Conservation (phyloP, 2,888 invertebrate genomes). For the Tryphoninae sp. region DNA sequence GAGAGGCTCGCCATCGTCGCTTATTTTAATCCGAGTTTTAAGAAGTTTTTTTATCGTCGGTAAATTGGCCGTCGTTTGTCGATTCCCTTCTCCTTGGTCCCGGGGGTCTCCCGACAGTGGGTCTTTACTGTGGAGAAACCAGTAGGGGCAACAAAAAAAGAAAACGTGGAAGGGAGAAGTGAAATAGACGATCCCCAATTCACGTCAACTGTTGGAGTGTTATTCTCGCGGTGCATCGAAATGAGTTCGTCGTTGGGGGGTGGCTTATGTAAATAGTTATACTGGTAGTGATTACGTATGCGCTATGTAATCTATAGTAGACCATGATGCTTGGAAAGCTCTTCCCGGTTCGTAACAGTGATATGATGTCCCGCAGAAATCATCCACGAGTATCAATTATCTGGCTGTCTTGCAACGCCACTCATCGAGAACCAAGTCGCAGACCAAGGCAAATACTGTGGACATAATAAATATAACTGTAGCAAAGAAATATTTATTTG, state of each 20-base stretch:
- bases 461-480: conserved; percentile 53
- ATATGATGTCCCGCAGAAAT: conserved; percentile 74
- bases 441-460: neutral
- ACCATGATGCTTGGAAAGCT: conserved; percentile 16
- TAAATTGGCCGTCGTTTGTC: conserved; percentile 80
- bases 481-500: conserved; percentile 22
- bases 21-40: conserved; percentile 79
- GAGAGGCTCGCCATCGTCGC: conserved; percentile 62
- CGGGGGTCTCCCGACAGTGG: conserved; percentile 49
- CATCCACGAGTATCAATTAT: conserved; percentile 74
- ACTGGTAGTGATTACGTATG: neutral
- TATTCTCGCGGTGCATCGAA: conserved; percentile 63
- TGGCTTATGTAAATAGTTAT: neutral
- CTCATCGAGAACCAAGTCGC: conserved; percentile 2
- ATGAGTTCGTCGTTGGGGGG: conserved; percentile 49
- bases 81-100: conserved; percentile 53
- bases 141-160: conserved; percentile 28
- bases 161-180: conserved; percentile 30
- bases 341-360: conserved; percentile 67
- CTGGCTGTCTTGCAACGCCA: conserved; percentile 51
- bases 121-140: conserved; percentile 33
- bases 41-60: conserved; percentile 73
- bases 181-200: conserved; percentile 50
- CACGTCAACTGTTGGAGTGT: conserved; percentile 49
- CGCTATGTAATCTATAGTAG: neutral